phyloP scores from a whole-genome alignment of 2,888 invertebrate genomes.

The Polydrusus tereticollis region DNA sequence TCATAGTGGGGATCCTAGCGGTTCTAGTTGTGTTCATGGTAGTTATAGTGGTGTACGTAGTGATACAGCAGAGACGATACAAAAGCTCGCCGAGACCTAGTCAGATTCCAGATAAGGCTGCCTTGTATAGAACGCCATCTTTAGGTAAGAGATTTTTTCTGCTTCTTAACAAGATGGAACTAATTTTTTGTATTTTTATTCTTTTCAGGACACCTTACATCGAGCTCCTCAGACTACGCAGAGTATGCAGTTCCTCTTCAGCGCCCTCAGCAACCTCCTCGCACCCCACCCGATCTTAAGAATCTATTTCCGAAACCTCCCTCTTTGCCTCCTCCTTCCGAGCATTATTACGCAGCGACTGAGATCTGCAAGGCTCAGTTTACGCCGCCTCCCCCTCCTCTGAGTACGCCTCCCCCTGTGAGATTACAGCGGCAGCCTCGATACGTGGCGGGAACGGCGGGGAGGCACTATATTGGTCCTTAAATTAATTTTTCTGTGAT shows the following conservation, averaged over 20 bases:
- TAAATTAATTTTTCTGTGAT: slow-evolving; percentile 62
- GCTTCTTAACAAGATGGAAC: no score
- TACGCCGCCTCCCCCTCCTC: slow-evolving; percentile 64
- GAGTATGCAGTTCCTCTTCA: slow-evolving; percentile 77
- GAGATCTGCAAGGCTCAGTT: slow-evolving; percentile 69
- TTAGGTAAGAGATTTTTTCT: no score
- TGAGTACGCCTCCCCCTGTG: slow-evolving; percentile 66
- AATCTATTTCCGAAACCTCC: slow-evolving; percentile 74
- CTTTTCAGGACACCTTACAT: slow-evolving; percentile 43
- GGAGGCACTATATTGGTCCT: slow-evolving; percentile 66
- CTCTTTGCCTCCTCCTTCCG: slow-evolving; percentile 76
- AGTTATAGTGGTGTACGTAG: slow-evolving; percentile 62
- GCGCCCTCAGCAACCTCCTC: slow-evolving; percentile 66
- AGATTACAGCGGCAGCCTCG: slow-evolving; percentile 67
- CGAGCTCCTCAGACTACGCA: slow-evolving; percentile 62
- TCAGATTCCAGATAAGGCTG: slow-evolving; percentile 64
- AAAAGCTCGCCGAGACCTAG: slow-evolving; percentile 61
- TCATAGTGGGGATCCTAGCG: slow-evolving; percentile 64
- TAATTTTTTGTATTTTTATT: no score
- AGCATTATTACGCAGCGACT: slow-evolving; percentile 80
- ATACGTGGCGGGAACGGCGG: slow-evolving; percentile 60
- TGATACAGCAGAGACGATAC: slow-evolving; percentile 63
- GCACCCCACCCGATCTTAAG: slow-evolving; percentile 70
- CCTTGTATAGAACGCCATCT: slow-evolving; percentile 65
- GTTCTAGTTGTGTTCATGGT: slow-evolving; percentile 64